Conservation (phyloP, 2,888 invertebrate genomes). For the Blomia tropicalis region DNA sequence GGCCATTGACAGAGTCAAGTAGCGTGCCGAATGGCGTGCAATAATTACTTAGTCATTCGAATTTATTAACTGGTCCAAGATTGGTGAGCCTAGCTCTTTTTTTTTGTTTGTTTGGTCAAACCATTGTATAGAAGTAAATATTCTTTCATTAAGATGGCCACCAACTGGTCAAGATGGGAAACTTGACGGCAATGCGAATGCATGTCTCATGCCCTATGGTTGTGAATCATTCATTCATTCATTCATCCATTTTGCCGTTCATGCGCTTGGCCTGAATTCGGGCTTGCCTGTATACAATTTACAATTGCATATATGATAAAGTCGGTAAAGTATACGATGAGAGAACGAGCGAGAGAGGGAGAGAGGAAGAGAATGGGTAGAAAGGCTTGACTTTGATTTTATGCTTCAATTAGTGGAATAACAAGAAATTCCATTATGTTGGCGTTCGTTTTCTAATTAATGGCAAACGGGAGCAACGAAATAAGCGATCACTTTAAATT, state of each 20-base stretch:
- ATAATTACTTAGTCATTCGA: constrained; percentile 10
- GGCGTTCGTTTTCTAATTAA: constrained; percentile 9
- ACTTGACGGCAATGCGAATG: no score
- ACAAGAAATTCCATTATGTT: constrained; percentile 13
- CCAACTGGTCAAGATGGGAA: neutral
- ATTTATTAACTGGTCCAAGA: constrained; percentile 3
- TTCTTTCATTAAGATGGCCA: neutral
- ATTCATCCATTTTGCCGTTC: no score
- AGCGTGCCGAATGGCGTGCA: constrained; percentile 12
- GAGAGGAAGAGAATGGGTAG: neutral
- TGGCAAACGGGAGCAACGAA: neutral
- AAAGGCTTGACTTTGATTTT: constrained; percentile 6
- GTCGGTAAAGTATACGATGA: no score
- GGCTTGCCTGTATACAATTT: neutral
- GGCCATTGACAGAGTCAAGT: neutral
- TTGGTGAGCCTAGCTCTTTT: no score
- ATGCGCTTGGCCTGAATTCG: neutral
- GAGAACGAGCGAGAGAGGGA: no score
- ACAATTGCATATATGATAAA: neutral
- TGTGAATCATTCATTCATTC: no score
- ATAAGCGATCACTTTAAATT: constrained; percentile 7
- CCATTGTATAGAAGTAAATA: neutral
- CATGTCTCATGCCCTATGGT: no score
- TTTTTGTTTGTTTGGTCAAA: no score
- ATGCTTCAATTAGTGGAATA: constrained; percentile 18